Percentiles rank a stretch among this genome's conserved stretches.
Evolutionary conservation across 2,113 vertebrate species (phyloP).

Genomic region (Heterochromis multidens): DNA sequence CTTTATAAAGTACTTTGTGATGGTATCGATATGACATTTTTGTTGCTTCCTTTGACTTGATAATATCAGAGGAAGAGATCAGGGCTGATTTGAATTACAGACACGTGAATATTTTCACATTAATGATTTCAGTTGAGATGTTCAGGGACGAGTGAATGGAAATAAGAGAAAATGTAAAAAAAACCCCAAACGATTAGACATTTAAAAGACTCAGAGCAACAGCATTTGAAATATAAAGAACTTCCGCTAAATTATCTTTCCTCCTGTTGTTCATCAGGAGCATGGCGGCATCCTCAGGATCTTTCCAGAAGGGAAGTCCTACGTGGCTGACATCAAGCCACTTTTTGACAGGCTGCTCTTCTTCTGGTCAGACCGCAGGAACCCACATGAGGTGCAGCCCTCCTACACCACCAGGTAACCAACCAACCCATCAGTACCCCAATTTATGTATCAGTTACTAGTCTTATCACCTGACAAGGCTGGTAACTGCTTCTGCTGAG

Average conservation of each 20-base stretch:
- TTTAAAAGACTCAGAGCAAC: no score
- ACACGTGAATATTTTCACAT: background rate
- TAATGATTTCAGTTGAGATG: background rate
- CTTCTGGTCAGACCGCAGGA: conserved; percentile 96
- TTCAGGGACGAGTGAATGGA: background rate
- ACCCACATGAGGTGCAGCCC: conserved; percentile 94
- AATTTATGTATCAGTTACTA: background rate
- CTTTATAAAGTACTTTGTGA: background rate
- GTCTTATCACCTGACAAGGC: no score
- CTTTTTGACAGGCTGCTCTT: conserved; percentile 92
- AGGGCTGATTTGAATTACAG: background rate
- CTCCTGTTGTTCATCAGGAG: conserved; percentile 67
- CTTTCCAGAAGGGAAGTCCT: conserved; percentile 89
- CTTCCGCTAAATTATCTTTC: background rate
- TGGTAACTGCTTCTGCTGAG: background rate
- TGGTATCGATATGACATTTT: background rate
- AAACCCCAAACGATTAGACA: no score
- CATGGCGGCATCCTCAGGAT: conserved; percentile 91
- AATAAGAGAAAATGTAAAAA: background rate
- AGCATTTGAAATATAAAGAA: background rate
- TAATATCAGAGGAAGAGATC: background rate
- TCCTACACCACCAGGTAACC: conserved; percentile 86
- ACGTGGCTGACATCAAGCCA: conserved; percentile 88
- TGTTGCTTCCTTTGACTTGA: background rate
- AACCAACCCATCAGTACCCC: background rate